These are phyloP conservation scores for Drosophila gaucha DNA, from an alignment of 2,888 invertebrate genomes.

Conservation along the genomic window DNA sequence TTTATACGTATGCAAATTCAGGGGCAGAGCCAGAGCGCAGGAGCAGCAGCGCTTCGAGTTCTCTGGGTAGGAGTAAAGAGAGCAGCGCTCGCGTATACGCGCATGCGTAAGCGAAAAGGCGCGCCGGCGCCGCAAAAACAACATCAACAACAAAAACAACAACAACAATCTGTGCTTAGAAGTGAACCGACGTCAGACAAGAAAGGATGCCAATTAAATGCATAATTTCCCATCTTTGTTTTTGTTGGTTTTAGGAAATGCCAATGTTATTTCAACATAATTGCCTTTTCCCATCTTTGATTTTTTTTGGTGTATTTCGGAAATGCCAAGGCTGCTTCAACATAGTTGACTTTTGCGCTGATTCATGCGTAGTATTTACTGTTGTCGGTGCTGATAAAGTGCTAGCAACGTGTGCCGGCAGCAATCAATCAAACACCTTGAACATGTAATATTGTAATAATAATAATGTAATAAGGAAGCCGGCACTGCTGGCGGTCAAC, in stretches of 20 bases:
- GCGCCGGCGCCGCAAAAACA: constrained; percentile 37
- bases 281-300: constrained; percentile 12
- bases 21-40: constrained; percentile 39
- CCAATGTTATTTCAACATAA: constrained; percentile 27
- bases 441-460: constrained; percentile 29
- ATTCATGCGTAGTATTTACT: constrained; percentile 4
- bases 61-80: constrained; percentile 26
- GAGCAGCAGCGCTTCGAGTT: constrained; percentile 30
- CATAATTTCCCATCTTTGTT: constrained; percentile 5
- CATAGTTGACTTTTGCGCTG: constrained; percentile 15
- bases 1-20: constrained; percentile 73
- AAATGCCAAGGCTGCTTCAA: constrained; percentile 19
- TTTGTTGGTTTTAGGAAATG: constrained; percentile 5
- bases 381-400: constrained; percentile 37
- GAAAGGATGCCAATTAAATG: constrained; percentile 45
- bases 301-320: constrained; percentile 4
- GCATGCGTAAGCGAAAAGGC: constrained; percentile 69
- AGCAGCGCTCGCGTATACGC: constrained; percentile 4
- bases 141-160: not conserved
- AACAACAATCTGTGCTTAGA: constrained; percentile 20
- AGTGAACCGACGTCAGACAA: constrained; percentile 27
- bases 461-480: constrained; percentile 63
- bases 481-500: constrained; percentile 34
- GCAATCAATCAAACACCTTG: constrained; percentile 55
- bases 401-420: constrained; percentile 23